These are phyloP conservation scores for Eilema depressum DNA, from an alignment of 2,888 invertebrate genomes.

Conservation along the genomic window DNA sequence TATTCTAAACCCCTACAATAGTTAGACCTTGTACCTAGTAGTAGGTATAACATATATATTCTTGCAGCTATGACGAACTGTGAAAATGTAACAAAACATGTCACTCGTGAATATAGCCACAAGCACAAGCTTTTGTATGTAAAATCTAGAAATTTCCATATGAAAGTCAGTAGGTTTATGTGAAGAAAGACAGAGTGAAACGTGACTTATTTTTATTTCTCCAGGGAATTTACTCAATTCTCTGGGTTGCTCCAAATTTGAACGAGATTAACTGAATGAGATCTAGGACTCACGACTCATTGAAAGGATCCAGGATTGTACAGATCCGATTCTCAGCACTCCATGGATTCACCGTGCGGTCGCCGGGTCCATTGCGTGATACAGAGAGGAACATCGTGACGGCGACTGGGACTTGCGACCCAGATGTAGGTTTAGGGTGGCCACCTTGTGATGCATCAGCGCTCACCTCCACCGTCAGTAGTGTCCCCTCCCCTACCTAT, in stretches of 20 bases:
- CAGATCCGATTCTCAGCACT: too few relatives aligned
- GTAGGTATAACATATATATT: neutral
- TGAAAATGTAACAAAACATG: slow-evolving; percentile 2
- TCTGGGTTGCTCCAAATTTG: neutral
- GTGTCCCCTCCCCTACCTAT: too few relatives aligned
- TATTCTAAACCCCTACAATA: too few relatives aligned
- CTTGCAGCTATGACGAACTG: neutral
- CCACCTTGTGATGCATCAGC: too few relatives aligned
- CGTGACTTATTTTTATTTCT: slow-evolving; percentile 1
- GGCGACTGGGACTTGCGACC: too few relatives aligned
- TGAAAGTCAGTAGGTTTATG: neutral
- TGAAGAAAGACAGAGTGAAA: neutral
- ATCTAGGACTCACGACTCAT: neutral
- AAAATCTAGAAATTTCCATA: slow-evolving; percentile 4
- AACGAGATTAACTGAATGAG: neutral
- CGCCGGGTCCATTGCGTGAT: too few relatives aligned
- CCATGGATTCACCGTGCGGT: too few relatives aligned
- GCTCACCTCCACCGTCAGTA: too few relatives aligned
- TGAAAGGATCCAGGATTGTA: too few relatives aligned
- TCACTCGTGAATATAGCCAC: neutral
- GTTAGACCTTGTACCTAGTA: too few relatives aligned
- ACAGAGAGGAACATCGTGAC: too few relatives aligned
- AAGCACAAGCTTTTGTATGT: slow-evolving; percentile 1
- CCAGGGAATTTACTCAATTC: neutral
- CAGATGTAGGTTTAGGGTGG: too few relatives aligned